A percentile compares a stretch with the other conserved stretches of the same genome.
These are phyloP conservation scores for Tenrec ecaudatus DNA, from an alignment of 2,113 vertebrate species.

Conservation along the genomic window DNA sequence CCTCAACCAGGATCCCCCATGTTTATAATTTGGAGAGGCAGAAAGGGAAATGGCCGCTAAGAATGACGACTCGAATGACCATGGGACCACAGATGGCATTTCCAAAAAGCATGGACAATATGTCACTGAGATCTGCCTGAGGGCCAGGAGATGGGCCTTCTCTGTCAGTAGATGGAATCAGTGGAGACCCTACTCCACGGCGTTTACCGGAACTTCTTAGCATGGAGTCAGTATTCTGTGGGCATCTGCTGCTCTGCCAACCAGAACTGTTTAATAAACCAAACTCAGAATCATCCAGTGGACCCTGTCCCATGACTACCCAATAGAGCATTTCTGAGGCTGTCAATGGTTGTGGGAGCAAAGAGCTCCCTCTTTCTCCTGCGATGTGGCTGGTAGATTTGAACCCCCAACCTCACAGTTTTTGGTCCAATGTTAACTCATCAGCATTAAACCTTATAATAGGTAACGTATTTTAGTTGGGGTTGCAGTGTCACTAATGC, in stretches of 20 bases:
- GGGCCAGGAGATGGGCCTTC: neutral
- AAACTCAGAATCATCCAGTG: too few species aligned
- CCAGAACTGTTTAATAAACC: neutral
- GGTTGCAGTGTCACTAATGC: neutral
- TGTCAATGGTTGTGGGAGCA: too few species aligned
- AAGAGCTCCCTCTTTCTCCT: too few species aligned
- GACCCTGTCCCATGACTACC: too few species aligned
- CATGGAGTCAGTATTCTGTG: neutral
- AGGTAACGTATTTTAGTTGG: neutral
- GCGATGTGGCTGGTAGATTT: too few species aligned
- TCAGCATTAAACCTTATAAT: neutral
- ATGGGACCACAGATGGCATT: neutral
- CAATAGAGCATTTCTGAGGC: too few species aligned
- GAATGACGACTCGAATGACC: neutral
- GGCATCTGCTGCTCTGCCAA: neutral
- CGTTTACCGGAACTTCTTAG: neutral
- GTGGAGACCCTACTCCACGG: neutral
- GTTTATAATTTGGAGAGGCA: conserved; percentile 32
- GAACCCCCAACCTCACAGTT: too few species aligned
- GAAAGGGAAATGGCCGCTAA: conserved; percentile 27
- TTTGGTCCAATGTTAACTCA: too few species aligned
- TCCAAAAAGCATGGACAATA: neutral
- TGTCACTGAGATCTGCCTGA: neutral
- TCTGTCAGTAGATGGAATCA: neutral
- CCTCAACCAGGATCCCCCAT: neutral